Conservation (phyloP, 2,888 invertebrate genomes). For the Leucophenga montana region DNA sequence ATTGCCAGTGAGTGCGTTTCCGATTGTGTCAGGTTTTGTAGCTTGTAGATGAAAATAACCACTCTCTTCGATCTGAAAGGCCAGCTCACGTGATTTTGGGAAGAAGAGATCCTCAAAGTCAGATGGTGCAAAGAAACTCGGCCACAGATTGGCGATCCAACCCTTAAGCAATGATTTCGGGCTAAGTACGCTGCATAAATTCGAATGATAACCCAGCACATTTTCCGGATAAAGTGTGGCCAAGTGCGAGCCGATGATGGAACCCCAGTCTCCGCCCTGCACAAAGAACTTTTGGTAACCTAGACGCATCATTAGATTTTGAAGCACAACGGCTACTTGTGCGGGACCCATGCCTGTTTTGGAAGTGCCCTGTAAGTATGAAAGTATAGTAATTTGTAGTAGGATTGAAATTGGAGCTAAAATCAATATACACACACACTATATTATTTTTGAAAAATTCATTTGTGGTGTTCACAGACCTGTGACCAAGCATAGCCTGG, state of each 20-base stretch:
- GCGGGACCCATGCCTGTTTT: constrained; percentile 68
- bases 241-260: constrained; percentile 77
- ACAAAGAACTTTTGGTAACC: constrained; percentile 79
- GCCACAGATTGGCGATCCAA: constrained; percentile 75
- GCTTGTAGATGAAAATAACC: constrained; percentile 86
- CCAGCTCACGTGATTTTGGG: constrained; percentile 68
- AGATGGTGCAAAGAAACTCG: constrained; percentile 76
- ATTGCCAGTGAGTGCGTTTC: constrained; percentile 72
- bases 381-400: too few relatives aligned
- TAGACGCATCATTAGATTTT: constrained; percentile 80
- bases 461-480: constrained; percentile 46
- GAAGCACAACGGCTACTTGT: constrained; percentile 76
- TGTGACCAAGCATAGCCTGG: constrained; percentile 74
- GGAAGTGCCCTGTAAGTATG: constrained; percentile 72
- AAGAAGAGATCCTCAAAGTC: constrained; percentile 74
- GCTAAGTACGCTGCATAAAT: constrained; percentile 75
- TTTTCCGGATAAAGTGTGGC: constrained; percentile 79
- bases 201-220: constrained; percentile 77
- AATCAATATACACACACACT: too few relatives aligned
- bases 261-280: constrained; percentile 90
- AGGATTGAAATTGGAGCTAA: too few relatives aligned
- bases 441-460: too few relatives aligned
- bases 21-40: constrained; percentile 91
- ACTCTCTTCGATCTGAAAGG: constrained; percentile 71
- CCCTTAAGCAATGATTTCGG: constrained; percentile 68